These are phyloP conservation scores for Calonectris borealis DNA, from an alignment of 2,113 vertebrate genomes.

Conservation along the genomic window DNA sequence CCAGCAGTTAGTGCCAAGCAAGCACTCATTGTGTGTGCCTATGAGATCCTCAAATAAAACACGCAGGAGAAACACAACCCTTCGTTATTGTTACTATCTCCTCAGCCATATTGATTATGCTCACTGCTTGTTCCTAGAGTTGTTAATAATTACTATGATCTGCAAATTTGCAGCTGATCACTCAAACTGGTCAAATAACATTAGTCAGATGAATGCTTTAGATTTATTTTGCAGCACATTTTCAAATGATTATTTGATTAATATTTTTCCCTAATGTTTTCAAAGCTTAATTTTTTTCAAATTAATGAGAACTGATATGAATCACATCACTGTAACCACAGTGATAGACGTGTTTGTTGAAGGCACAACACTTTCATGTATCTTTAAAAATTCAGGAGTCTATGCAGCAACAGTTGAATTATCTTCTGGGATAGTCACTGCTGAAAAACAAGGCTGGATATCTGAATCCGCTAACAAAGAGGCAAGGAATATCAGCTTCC, in stretches of 20 bases:
- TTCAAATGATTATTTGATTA: conserved; percentile 4
- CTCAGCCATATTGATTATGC: not conserved
- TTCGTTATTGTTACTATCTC: not conserved
- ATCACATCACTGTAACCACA: not conserved
- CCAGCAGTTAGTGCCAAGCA: not conserved
- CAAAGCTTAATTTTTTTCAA: not conserved
- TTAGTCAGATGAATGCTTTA: not conserved
- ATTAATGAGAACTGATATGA: not conserved
- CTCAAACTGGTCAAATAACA: not conserved
- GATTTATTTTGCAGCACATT: not conserved
- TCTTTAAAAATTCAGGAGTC: not conserved
- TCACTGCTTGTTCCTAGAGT: not conserved
- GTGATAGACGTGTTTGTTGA: not conserved
- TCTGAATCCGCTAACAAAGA: not conserved
- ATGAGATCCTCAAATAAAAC: not conserved
- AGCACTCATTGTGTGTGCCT: fast-evolving
- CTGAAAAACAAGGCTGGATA: not conserved
- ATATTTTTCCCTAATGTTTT: not conserved
- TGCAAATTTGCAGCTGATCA: not conserved
- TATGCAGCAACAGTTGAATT: not conserved
- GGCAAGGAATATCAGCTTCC: not conserved
- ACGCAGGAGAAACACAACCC: not conserved
- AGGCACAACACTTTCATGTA: not conserved
- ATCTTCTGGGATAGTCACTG: not conserved
- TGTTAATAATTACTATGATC: not conserved